A percentile compares a stretch with the other conserved stretches of the same genome.
Conservation (phyloP, 2,888 invertebrate genomes). For the Eupeodes latifasciatus region DNA sequence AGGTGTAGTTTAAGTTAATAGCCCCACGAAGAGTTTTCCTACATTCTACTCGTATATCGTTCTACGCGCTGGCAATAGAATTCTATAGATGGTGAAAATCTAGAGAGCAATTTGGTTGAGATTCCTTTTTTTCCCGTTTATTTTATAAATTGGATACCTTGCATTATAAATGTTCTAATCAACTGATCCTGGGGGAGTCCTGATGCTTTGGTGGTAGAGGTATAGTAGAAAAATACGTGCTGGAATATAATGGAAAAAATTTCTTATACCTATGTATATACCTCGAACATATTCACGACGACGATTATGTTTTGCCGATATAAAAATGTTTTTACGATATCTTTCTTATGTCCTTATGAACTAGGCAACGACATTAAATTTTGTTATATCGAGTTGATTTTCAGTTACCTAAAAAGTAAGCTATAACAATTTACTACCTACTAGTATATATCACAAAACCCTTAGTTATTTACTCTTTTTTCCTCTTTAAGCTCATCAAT, state of each 20-base stretch:
- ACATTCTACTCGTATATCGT: neutral
- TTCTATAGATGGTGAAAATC: conserved; percentile 1
- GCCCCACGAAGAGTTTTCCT: conserved; percentile 12
- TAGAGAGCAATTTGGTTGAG: neutral
- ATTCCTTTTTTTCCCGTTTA: conserved; percentile 1
- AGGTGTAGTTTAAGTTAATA: conserved; percentile 19
- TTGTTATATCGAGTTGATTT: neutral
- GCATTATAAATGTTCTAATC: conserved; percentile 21
- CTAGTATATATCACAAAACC: neutral
- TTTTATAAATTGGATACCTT: conserved; percentile 16
- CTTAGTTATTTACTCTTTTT: conserved; percentile 5
- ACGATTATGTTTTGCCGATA: neutral
- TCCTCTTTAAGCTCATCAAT: conserved; percentile 14
- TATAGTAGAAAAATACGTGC: neutral
- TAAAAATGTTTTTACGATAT: neutral
- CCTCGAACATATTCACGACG: neutral
- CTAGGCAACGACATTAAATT: neutral
- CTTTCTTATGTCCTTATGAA: neutral
- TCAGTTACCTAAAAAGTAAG: conserved; percentile 2
- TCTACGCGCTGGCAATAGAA: conserved; percentile 14
- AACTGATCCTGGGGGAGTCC: neutral
- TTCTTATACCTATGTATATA: too few species aligned
- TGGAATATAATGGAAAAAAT: neutral
- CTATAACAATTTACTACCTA: neutral
- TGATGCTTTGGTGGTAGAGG: neutral